A percentile compares a stretch with the other conserved stretches of the same genome.
phyloP scores from a whole-genome alignment of 1,140 invertebrate species.

The Temnothorax longispinosus region DNA sequence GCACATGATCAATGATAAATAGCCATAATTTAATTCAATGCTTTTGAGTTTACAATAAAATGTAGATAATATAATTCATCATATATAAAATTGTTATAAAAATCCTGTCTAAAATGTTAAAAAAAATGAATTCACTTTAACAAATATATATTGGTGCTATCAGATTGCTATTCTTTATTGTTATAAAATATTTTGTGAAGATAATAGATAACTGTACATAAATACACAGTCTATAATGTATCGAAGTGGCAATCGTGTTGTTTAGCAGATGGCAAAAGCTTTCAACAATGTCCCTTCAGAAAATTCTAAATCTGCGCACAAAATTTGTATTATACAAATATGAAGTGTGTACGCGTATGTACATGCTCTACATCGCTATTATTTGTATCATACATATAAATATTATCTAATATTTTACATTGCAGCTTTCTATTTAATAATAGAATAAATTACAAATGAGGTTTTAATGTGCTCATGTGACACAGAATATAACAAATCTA shows the following conservation, averaged over 20 bases:
- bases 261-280: neutral
- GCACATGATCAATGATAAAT: neutral
- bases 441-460: neutral
- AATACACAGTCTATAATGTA: neutral
- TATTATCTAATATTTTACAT: neutral
- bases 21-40: constrained; percentile 5
- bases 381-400: neutral
- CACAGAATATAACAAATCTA: neutral
- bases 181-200: neutral
- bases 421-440: neutral
- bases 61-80: neutral
- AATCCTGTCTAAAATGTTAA: neutral
- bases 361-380: neutral
- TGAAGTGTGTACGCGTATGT: neutral
- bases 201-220: neutral
- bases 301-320: neutral
- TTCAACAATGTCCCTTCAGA: neutral
- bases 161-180: constrained; percentile 19
- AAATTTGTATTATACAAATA: constrained; percentile 28
- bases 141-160: neutral
- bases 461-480: neutral
- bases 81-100: neutral
- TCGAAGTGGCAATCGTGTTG: neutral
- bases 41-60: neutral
- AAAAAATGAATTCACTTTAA: neutral